Evolutionary conservation across 2,113 vertebrate genomes (phyloP).

Genomic region (Caranx ignobilis): DNA sequence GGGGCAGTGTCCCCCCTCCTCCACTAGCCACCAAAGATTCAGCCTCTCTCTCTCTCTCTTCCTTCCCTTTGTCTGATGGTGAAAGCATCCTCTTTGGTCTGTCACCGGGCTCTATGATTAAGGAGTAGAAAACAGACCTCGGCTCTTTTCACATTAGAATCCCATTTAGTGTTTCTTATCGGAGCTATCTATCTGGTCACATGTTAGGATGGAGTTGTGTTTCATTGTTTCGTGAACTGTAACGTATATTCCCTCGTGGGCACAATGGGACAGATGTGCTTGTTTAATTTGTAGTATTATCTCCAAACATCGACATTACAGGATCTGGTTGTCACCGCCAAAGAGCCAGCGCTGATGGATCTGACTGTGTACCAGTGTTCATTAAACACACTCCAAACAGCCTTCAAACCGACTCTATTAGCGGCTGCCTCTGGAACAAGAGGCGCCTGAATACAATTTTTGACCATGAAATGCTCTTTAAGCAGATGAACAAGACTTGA

Average conservation of each 20-base stretch:
- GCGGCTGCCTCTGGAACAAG: constrained; percentile 71
- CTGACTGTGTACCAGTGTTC: constrained; percentile 78
- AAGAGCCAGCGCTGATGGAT: constrained; percentile 75
- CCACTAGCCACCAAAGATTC: constrained; percentile 53
- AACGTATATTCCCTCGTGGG: constrained; percentile 77
- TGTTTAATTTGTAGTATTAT: constrained; percentile 83
- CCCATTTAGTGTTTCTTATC: constrained; percentile 65
- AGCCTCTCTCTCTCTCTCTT: constrained; percentile 48
- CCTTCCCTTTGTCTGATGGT: constrained; percentile 57
- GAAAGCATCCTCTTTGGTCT: constrained; percentile 69
- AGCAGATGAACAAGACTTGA: constrained; percentile 71
- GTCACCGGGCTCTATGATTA: constrained; percentile 65
- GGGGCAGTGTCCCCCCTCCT: constrained; percentile 34
- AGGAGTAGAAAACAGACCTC: constrained; percentile 58
- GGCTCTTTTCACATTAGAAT: constrained; percentile 52
- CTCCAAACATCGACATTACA: constrained; percentile 79
- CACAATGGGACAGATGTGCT: constrained; percentile 70
- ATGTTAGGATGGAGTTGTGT: constrained; percentile 61
- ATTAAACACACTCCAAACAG: constrained; percentile 82
- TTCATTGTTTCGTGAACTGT: constrained; percentile 58
- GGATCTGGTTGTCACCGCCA: constrained; percentile 75
- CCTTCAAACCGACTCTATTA: constrained; percentile 78
- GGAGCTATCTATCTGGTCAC: constrained; percentile 57
- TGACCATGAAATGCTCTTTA: constrained; percentile 80
- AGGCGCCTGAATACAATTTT: constrained; percentile 65